Percentiles rank a stretch among this genome's conserved stretches.
These are phyloP conservation scores for Campylorhamphus procurvoides DNA, from an alignment of 2,113 vertebrate genomes.

Conservation along the genomic window DNA sequence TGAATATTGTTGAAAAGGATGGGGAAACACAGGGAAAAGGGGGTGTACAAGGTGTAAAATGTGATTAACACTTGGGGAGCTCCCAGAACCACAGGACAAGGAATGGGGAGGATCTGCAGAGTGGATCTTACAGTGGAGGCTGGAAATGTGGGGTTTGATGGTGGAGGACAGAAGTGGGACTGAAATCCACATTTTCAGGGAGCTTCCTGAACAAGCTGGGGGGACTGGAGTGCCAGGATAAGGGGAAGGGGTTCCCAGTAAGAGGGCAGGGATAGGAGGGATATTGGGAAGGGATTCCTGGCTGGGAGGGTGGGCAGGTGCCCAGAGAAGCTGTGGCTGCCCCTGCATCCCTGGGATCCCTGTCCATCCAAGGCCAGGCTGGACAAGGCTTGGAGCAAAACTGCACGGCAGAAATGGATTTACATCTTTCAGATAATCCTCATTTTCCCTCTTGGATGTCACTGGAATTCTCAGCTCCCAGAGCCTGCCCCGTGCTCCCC, in stretches of 20 bases:
- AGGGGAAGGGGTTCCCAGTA: not conserved
- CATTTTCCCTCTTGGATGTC: not conserved
- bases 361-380: not conserved
- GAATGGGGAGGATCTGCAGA: not conserved
- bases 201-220: accelerated
- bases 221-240: not conserved
- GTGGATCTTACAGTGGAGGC: accelerated
- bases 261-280: not conserved
- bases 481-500: not conserved
- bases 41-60: not conserved
- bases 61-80: accelerated
- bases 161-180: not conserved
- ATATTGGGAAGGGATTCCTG: not conserved
- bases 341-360: not conserved
- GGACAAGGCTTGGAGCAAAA: not conserved
- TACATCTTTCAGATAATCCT: not conserved
- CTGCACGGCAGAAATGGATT: not conserved
- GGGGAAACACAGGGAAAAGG: accelerated
- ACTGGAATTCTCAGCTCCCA: accelerated
- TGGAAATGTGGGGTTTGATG: not conserved
- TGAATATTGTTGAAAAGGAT: not conserved
- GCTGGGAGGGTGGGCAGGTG: accelerated
- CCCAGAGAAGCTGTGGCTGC: not conserved
- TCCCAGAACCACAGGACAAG: accelerated
- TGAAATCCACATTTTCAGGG: not conserved